Percentiles rank a stretch among this genome's conserved stretches.
Evolutionary conservation across 2,888 invertebrate species (phyloP).

Genomic region (Microplitis manilae): DNA sequence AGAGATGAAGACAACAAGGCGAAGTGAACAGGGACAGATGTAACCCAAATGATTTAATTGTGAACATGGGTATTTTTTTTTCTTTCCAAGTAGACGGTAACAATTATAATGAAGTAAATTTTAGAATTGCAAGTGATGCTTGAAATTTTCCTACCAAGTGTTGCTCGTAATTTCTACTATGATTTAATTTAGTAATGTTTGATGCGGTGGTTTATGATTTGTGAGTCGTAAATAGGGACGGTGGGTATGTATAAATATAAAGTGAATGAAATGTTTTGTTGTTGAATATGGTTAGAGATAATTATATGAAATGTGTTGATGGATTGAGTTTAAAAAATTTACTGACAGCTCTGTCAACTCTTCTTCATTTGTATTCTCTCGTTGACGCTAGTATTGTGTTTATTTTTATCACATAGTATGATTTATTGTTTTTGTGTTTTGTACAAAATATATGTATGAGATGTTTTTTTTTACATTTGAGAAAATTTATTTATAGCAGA

Average conservation of each 20-base stretch:
- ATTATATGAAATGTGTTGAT: background rate
- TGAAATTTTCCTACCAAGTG: background rate
- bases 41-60: background rate
- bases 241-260: background rate
- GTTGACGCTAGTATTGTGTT: background rate
- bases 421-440: background rate
- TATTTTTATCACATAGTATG: background rate
- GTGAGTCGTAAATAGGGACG: background rate
- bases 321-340: background rate
- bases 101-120: conserved; percentile 8
- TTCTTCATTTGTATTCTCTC: background rate
- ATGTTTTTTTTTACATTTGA: background rate
- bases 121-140: background rate
- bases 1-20: background rate
- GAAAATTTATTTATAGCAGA: background rate
- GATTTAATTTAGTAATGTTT: background rate
- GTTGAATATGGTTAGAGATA: background rate
- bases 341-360: background rate
- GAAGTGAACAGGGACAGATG: no score
- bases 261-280: background rate
- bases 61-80: no score
- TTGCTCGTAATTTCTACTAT: background rate
- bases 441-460: background rate
- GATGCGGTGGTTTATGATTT: background rate
- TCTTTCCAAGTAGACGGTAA: background rate